Evolutionary conservation across 2,888 invertebrate genomes (phyloP), one percentile per base, ranked within the genome.

Genomic region (Oegoconia quadripuncta): DNA sequence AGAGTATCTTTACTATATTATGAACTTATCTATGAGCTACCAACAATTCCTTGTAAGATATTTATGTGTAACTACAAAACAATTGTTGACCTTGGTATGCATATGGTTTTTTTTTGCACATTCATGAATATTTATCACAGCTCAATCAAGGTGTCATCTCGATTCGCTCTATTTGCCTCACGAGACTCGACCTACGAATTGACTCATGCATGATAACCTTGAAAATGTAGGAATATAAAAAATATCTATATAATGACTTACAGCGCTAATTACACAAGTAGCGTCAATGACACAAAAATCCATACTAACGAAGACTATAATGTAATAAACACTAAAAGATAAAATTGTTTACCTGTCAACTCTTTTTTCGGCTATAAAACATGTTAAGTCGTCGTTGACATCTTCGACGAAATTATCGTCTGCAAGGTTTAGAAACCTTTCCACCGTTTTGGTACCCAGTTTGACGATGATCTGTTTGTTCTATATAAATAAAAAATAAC

Each of bases 381-480:
- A 82, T 83, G 72, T 82, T 60, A 88, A 50, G 76, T 88, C 87
- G 67, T 87, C 86, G 64, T 73, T 79, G 52, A 88, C 87, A 80
- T 87, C 84, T 50, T 84, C 82, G 62, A 87, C 71, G 59, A 88
- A 88, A 63, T 74, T 78, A 50, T 72, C 75, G 69, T 88, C 88
- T 50, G 87, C 87, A 54, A 82, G 74, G 65, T 67, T 79, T 53
- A 88, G 63, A 60, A 87, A 83, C 61, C 79, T 78, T 56, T 86
- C 84, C 46, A 86, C 78, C 58, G 82, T 83, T 83, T 84, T 87
- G 81, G 88, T 72, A 87, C 87, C 88, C 88, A 88, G 88, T 67
- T 87, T 88, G 86, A 71, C 80, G 73, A 65, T 51, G 44, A 60
- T 64, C 54, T 59, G 55, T 55, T 59, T 60, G 52, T 8, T 36